A percentile compares a stretch with the other conserved stretches of the same genome.
Evolutionary conservation across 2,113 vertebrate species (phyloP).

Genomic region (Regulus satrapa): DNA sequence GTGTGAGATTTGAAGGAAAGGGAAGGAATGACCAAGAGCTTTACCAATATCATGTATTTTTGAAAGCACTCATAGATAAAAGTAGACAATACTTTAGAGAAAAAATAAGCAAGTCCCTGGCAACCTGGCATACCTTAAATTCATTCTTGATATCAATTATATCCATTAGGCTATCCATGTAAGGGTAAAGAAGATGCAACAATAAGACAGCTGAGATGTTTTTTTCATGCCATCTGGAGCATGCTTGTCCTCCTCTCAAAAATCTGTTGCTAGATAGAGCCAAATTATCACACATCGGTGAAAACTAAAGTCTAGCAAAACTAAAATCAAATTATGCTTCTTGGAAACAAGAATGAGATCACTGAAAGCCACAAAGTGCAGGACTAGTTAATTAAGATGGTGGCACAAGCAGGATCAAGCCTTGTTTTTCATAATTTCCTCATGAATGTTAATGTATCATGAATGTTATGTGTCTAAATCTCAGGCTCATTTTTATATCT

Average conservation of each 20-base stretch:
- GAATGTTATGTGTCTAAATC: not conserved
- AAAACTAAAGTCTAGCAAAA: constrained; percentile 41
- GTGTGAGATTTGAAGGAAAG: not conserved
- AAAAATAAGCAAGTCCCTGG: not conserved
- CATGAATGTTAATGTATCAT: not conserved
- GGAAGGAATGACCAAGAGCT: not conserved
- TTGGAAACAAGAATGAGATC: not conserved
- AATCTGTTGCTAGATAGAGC: constrained; percentile 49
- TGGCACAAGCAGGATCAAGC: not conserved
- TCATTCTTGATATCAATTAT: not conserved
- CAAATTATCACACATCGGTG: constrained; percentile 37
- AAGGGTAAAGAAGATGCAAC: not conserved
- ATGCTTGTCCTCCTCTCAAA: constrained; percentile 22
- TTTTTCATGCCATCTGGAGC: constrained; percentile 41
- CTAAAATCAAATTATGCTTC: not conserved
- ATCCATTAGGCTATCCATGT: not conserved
- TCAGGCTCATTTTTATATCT: not conserved
- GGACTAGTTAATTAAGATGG: not conserved
- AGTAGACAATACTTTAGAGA: not conserved
- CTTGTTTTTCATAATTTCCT: not conserved
- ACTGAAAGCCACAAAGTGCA: not conserved
- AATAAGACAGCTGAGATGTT: constrained; percentile 14
- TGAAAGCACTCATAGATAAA: not conserved
- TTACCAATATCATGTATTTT: not conserved
- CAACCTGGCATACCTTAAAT: not conserved